Evolutionary conservation across 2,113 vertebrate species (phyloP), one percentile per base, ranked within the genome.

Genomic region (Numida meleagris): DNA sequence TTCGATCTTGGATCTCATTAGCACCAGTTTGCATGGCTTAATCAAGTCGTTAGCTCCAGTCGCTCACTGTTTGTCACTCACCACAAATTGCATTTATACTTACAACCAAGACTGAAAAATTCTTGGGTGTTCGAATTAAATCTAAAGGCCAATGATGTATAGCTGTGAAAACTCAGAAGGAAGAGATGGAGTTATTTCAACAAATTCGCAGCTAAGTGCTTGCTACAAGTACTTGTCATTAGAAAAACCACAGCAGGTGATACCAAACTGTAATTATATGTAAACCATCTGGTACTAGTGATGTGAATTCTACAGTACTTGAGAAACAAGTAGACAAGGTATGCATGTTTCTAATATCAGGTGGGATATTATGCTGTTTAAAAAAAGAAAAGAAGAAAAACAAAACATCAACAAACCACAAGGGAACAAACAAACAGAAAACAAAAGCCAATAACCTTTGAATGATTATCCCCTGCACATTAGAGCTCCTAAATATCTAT

Each of bases 261-360:
- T 73, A 46, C 45, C 66, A 50, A 61, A 58, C 63, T 0, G 0
- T 90, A 86, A 88, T 59, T 83, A 38, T 43, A 72, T 90, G 57
- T 48, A 89, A 92, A 79, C 91, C 62, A 82, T 90, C 58, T 77
- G 67, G 71, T 93, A 53, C 67, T 74, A 74, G 92, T 92, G 42
- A 95, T 78, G 50, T 82, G 87, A 77, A 79, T 87, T 81, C 63
- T 42, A 62, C 50, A 93, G 38, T 29, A 31, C 33, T 76, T n/a
- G 59, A 92, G 74, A 79, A 94, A 70, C 36, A 82, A 87, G 45
- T 10, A 31, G 91, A 70, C 31, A 82, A 90, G 70, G 78, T 80
- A 83, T 75, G 42, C 4, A 1, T 55, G 40, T 12, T 89, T 84
- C 48, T 75, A 15, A 40, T 62, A 85, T 79, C 38, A 87, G 88